A percentile compares a stretch with the other conserved stretches of the same genome.
These are phyloP conservation scores for Scolanthus callimorphus DNA, from an alignment of 92 coral and sea anemone species.

Conservation along the genomic window DNA sequence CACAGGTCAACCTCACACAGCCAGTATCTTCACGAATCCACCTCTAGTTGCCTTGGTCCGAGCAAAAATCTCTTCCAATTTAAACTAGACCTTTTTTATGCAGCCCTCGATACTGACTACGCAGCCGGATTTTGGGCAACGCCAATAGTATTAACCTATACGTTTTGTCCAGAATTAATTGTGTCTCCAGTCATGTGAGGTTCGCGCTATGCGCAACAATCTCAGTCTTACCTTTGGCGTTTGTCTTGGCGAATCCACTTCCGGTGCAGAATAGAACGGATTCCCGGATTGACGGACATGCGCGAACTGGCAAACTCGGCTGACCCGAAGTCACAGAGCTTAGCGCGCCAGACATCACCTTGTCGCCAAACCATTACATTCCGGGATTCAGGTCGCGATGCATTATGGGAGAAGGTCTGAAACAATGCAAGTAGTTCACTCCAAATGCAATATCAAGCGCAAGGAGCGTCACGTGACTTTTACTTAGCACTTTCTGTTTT, in stretches of 20 bases:
- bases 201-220: too few species aligned
- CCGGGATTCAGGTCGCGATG: conserved; percentile 87
- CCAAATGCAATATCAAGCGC: conserved; percentile 81
- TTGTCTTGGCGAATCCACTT: conserved; percentile 61
- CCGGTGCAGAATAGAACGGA: conserved; percentile 87
- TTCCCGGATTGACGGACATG: conserved; percentile 83
- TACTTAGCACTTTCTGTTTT: conserved; percentile 37
- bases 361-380: conserved; percentile 89
- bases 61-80: too few species aligned
- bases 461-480: conserved; percentile 53
- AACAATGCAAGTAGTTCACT: conserved; percentile 72
- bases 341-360: conserved; percentile 83
- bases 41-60: too few species aligned
- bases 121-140: too few species aligned
- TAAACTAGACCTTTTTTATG: too few species aligned
- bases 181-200: too few species aligned
- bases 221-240: conserved; percentile 60
- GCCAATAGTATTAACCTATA: too few species aligned
- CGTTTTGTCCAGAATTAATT: too few species aligned
- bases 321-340: conserved; percentile 91
- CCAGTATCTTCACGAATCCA: too few species aligned
- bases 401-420: conserved; percentile 77
- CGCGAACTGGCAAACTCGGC: conserved; percentile 74
- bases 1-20: too few species aligned
- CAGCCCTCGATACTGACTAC: too few species aligned